phyloP scores from a whole-genome alignment of 2,797 vertebrate genomes.

The Fistularia tabacaria region DNA sequence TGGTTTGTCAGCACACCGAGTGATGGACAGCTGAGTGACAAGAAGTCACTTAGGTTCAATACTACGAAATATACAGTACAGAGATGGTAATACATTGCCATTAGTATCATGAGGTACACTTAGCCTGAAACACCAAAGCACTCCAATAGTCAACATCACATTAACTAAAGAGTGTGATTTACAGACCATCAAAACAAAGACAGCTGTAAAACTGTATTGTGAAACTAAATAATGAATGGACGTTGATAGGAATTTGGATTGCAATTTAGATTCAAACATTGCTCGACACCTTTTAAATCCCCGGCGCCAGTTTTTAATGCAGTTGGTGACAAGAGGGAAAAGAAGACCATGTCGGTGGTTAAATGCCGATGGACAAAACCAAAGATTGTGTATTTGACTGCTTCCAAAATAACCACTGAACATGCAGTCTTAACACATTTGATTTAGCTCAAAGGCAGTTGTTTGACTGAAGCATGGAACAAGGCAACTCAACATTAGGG shows the following conservation, averaged over 20 bases:
- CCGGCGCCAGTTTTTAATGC: constrained; percentile 1
- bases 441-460: constrained; percentile 8
- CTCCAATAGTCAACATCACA: no score
- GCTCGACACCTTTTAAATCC: background rate
- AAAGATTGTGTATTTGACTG: background rate
- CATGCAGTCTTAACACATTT: background rate
- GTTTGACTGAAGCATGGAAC: constrained; percentile 17
- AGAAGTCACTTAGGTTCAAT: background rate
- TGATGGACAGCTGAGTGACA: constrained; percentile 9
- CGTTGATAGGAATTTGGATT: no score
- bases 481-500: constrained; percentile 29
- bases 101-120: no score
- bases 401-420: background rate
- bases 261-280: background rate
- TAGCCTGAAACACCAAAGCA: no score
- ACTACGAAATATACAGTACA: no score
- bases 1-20: background rate
- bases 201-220: no score
- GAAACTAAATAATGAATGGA: no score
- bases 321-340: background rate
- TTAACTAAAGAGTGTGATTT: no score
- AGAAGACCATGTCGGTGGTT: background rate
- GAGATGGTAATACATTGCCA: background rate
- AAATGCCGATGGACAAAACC: no score
- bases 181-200: no score